Conservation (phyloP, 2,797 vertebrate species). For the Falco rusticolus region DNA sequence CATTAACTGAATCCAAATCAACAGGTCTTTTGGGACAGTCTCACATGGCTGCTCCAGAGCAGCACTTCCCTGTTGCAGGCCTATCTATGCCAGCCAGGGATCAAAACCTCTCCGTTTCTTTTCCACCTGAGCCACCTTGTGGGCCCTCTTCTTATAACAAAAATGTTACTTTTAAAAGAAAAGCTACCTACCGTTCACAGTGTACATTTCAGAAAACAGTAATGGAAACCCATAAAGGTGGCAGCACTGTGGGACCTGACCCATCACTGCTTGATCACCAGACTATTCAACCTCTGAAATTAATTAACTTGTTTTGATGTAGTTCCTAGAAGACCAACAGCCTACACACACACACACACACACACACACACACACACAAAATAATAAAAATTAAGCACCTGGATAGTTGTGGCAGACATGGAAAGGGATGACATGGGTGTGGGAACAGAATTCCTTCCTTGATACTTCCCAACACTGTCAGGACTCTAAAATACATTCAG, state of each 20-base stretch:
- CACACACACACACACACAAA: not conserved
- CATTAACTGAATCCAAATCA: not conserved
- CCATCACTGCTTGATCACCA: not conserved
- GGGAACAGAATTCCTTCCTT: not conserved
- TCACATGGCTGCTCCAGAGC: not conserved
- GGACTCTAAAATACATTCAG: not conserved
- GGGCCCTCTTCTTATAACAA: conserved; percentile 17
- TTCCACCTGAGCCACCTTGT: conserved; percentile 59
- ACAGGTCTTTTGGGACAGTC: not conserved
- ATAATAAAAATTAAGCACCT: not conserved
- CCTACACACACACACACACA: not conserved
- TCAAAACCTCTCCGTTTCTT: conserved; percentile 14
- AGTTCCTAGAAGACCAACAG: not conserved
- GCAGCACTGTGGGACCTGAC: not conserved
- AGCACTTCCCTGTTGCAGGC: not conserved
- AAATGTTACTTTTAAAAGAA: not conserved
- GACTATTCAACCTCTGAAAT: not conserved
- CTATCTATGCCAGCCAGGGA: not conserved
- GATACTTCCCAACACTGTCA: not conserved
- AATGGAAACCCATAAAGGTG: not conserved
- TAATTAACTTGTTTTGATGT: not conserved
- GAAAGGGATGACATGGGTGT: not conserved
- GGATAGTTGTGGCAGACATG: not conserved
- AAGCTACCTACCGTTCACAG: rapidly evolving
- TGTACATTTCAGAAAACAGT: not conserved